Evolutionary conservation across 2,888 invertebrate species (phyloP).

Genomic region (Rhopalosiphum nymphaeae): DNA sequence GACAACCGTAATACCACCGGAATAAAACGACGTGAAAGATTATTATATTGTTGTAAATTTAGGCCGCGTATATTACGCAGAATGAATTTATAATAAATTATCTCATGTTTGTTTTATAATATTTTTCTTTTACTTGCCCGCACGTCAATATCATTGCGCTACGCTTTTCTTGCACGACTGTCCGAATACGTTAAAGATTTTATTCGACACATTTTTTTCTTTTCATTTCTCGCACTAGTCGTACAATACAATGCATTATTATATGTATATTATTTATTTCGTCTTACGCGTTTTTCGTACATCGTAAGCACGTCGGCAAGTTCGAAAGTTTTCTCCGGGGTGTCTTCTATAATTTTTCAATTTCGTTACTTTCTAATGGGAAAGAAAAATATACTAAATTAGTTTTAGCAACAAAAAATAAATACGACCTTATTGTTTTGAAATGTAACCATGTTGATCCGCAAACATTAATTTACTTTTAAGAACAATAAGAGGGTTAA

Average conservation of each 20-base stretch:
- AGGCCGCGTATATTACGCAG: not conserved
- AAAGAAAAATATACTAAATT: conserved; percentile 40
- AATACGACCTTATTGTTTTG: conserved; percentile 29
- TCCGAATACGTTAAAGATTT: not conserved
- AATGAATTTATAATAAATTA: not conserved
- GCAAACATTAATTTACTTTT: conserved; percentile 48
- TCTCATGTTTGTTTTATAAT: not conserved
- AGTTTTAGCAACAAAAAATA: not conserved
- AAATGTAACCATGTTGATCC: conserved; percentile 25
- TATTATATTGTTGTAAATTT: not conserved
- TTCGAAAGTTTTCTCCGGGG: not conserved
- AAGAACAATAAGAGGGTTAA: conserved; percentile 55
- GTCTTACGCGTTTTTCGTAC: not conserved
- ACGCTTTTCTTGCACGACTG: not conserved
- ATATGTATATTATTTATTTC: not conserved
- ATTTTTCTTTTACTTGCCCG: not conserved
- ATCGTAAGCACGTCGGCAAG: not conserved
- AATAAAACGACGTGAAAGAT: not conserved
- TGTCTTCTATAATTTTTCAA: conserved; percentile 40
- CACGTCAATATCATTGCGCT: not conserved
- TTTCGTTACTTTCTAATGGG: conserved; percentile 38
- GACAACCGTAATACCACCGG: not conserved
- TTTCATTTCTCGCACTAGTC: not conserved
- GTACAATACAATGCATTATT: not conserved
- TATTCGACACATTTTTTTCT: not conserved